A percentile compares a stretch with the other conserved stretches of the same genome.
These are phyloP conservation scores for Dendroctonus valens DNA, from an alignment of 1,140 invertebrate genomes.

Conservation along the genomic window DNA sequence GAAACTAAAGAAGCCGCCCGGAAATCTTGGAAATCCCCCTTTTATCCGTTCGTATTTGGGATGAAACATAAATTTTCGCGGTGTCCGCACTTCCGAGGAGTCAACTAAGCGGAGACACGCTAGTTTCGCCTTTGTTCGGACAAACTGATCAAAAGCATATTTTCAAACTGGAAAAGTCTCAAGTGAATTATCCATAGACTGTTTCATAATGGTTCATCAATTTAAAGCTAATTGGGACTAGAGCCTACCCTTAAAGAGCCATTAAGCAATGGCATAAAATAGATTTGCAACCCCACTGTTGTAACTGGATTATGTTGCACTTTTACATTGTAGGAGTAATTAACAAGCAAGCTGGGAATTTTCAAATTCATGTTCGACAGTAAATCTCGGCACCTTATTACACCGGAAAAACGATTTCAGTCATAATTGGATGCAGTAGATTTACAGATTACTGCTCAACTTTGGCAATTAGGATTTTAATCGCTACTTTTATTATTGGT, in stretches of 20 bases:
- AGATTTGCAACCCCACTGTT: too few relatives aligned
- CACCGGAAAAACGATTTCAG: conserved; percentile 28
- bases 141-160: too few relatives aligned
- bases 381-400: conserved; percentile 31
- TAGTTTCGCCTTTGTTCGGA: neutral
- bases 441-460: conserved; percentile 30
- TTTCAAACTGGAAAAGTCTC: too few relatives aligned
- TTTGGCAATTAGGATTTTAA: conserved; percentile 28
- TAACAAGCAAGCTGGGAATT: conserved; percentile 15
- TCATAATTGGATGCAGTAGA: conserved; percentile 30
- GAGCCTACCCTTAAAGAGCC: too few relatives aligned
- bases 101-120: conserved; percentile 1
- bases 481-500: conserved; percentile 31
- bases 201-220: too few relatives aligned
- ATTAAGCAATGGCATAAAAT: too few relatives aligned
- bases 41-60: conserved; percentile 1
- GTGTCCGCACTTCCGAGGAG: conserved; percentile 13
- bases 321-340: conserved; percentile 30
- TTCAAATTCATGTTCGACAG: conserved; percentile 24
- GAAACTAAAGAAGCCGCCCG: conserved; percentile 19
- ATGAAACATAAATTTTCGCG: conserved; percentile 16
- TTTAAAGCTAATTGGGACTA: too few relatives aligned
- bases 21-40: conserved; percentile 9
- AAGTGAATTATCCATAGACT: too few relatives aligned
- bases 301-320: conserved; percentile 11